These are phyloP conservation scores for Fregetta grallaria DNA, from an alignment of 2,113 vertebrate genomes.

Conservation along the genomic window DNA sequence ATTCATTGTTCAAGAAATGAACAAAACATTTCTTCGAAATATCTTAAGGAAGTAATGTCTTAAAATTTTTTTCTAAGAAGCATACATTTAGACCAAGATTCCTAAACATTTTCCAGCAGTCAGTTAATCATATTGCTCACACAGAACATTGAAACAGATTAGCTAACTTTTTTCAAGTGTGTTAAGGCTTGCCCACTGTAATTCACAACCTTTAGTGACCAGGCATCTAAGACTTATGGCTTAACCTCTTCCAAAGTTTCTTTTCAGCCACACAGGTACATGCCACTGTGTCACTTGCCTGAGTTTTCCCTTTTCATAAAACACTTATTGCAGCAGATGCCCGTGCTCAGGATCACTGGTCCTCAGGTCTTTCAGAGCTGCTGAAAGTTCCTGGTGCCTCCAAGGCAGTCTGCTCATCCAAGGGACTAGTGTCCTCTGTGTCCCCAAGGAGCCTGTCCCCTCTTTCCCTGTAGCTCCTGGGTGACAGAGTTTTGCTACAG, in stretches of 20 bases:
- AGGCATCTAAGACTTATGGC: background rate
- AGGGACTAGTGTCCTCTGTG: background rate
- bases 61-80: background rate
- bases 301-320: background rate
- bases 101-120: background rate
- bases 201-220: background rate
- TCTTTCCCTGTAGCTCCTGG: background rate
- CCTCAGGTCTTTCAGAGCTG: background rate
- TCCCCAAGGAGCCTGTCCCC: background rate
- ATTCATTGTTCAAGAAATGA: background rate
- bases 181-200: background rate
- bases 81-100: background rate
- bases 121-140: background rate
- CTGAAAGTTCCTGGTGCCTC: background rate
- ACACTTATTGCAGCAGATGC: background rate
- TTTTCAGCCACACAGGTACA: background rate
- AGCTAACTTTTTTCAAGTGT: background rate
- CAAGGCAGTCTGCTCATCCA: background rate
- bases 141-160: background rate
- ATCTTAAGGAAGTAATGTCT: background rate
- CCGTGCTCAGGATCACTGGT: background rate
- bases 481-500: background rate
- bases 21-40: background rate
- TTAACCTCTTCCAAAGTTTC: background rate
- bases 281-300: accelerated